phyloP scores from a whole-genome alignment of 2,113 vertebrate genomes.

The Thalassarche chlororhynchos region DNA sequence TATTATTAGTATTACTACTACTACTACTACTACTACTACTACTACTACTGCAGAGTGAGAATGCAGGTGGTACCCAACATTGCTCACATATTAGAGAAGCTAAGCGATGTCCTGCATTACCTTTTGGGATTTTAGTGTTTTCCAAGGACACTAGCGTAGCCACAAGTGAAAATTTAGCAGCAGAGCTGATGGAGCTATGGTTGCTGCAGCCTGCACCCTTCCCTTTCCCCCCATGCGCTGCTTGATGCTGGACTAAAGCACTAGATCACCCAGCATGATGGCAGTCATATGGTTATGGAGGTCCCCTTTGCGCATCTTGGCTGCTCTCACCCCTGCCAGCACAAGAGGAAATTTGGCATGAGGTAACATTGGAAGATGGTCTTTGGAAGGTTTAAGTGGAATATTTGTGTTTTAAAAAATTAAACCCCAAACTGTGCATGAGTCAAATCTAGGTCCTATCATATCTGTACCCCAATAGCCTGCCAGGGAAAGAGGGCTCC shows the following conservation, averaged over 20 bases:
- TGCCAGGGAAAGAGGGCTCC: not conserved
- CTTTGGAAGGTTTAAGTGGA: not conserved
- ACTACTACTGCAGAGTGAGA: not conserved
- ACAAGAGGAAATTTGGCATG: not conserved
- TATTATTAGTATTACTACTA: not conserved
- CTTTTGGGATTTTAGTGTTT: not conserved
- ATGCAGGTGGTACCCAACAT: not conserved
- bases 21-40: no score
- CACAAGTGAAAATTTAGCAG: not conserved
- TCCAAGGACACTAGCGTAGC: not conserved
- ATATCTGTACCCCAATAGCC: not conserved
- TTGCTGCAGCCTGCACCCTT: not conserved
- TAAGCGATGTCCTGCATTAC: not conserved
- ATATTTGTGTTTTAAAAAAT: not conserved
- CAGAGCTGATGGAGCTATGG: not conserved
- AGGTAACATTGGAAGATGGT: not conserved
- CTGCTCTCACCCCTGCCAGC: not conserved
- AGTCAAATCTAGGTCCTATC: not conserved
- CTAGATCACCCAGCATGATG: fast-evolving
- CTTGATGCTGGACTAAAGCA: not conserved
- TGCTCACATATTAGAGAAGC: not conserved
- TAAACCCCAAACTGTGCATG: not conserved
- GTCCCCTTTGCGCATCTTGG: not conserved
- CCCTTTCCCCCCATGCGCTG: not conserved
- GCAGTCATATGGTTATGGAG: not conserved